A percentile compares a stretch with the other conserved stretches of the same genome.
Evolutionary conservation across 2,888 invertebrate species (phyloP).

Genomic region (Leptopterna dolabrata): DNA sequence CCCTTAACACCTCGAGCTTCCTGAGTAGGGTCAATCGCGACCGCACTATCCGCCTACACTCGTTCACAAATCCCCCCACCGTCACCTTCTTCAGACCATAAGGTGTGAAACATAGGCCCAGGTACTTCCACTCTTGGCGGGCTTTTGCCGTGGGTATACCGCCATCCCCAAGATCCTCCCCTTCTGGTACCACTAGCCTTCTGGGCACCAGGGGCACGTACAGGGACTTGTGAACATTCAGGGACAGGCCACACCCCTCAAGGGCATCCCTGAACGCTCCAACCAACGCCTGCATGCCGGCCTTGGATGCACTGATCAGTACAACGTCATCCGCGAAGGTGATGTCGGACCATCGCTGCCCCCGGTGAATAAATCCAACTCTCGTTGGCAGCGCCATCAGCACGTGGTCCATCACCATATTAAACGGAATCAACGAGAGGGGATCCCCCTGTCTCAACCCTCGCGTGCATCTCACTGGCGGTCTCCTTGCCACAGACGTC

Average conservation of each 20-base stretch:
- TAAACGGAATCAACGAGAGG: slow-evolving; percentile 64
- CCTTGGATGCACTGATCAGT: slow-evolving; percentile 33
- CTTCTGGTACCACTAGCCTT: background rate
- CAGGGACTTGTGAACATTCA: background rate
- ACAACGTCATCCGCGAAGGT: slow-evolving; percentile 59
- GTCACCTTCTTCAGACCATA: background rate
- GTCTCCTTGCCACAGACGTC: slow-evolving; percentile 60
- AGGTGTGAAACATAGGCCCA: background rate
- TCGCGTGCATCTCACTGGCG: slow-evolving; percentile 58
- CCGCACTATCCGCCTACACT: background rate
- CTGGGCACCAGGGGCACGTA: background rate
- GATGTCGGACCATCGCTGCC: background rate
- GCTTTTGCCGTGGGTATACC: background rate
- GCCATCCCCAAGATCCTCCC: background rate
- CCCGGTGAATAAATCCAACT: background rate
- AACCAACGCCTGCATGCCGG: background rate
- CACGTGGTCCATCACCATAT: slow-evolving; percentile 56
- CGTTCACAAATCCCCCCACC: background rate
- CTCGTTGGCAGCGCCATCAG: slow-evolving; percentile 22
- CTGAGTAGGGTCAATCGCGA: slow-evolving; percentile 66
- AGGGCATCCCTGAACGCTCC: background rate
- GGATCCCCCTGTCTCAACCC: slow-evolving; percentile 68
- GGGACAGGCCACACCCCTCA: background rate
- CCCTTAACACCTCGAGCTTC: slow-evolving; percentile 65
- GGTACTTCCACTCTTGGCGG: background rate